Base-by-base conservation (phyloP, 2,888 invertebrate genomes). In the Philereme transversata region DNA sequence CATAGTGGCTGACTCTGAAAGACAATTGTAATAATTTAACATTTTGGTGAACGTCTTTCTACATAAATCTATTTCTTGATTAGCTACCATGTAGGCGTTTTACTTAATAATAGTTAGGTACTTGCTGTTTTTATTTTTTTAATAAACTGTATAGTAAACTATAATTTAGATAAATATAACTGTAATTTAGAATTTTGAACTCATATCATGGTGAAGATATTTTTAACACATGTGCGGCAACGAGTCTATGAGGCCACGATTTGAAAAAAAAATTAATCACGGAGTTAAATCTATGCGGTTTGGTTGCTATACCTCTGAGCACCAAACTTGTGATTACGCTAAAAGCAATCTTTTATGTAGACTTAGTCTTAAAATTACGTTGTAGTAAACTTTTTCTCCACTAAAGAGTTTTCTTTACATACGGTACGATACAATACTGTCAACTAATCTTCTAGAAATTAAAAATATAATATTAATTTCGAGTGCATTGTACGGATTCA, bases 401-500 rank as follows among this genome's bases (percentile, higher is more conserved):
- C 5, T 11, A 9, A 60, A 50, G 35, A 49, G 48, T 41, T 10
- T 7, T 6, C 22, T 41, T 33, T 34, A 10, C 5, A 36, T 35
- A 46, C 0, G 6, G 22, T 0, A 34, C 2, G 11, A 3, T 4
- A 10, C 4, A 10, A 51, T 8, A 48, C 60, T 60, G 56, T 43
- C 60, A 48, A 44, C 36, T 4, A 40, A 46, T 44, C 0, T 4
- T 35, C n/a, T 10, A 8, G 4, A 34, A 51, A 55, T 33, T 43
- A 48, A 52, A 55, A 62, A 51, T 7, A 45, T 55, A 57, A 11
- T 4, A 11, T 22, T 4, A 7, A 35, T 61, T 59, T 64, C 50
- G 64, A 67, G 51, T 36, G 33, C 6, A 3, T 48, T 51, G 77
- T 78, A 76, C 62, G 34, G 45, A 62, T 82, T 83, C 66, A 70